phyloP scores from a whole-genome alignment of 2,797 vertebrate genomes.

The Eulemur rubriventer region DNA sequence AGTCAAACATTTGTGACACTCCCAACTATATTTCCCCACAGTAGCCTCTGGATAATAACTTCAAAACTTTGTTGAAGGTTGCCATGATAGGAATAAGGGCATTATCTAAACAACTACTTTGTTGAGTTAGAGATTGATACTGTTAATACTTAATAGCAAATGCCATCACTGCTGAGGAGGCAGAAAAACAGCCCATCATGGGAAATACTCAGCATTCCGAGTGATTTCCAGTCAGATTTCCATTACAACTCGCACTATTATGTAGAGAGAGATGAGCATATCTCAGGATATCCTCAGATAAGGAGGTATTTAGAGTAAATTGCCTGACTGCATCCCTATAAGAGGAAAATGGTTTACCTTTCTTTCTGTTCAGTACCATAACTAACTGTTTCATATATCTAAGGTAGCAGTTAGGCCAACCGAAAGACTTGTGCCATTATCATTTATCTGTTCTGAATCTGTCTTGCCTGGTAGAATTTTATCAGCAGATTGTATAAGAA shows the following conservation, averaged over 20 bases:
- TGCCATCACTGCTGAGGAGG: background rate
- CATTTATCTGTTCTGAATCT: background rate
- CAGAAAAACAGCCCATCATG: background rate
- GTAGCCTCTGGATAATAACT: background rate
- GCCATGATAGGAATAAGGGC: background rate
- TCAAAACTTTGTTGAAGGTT: background rate
- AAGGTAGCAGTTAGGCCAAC: background rate
- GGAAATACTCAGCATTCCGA: background rate
- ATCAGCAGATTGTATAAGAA: background rate
- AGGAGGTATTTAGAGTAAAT: background rate
- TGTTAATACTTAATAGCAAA: background rate
- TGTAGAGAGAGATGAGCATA: background rate
- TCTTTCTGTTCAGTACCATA: background rate
- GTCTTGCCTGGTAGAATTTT: background rate
- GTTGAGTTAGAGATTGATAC: background rate
- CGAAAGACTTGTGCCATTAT: background rate
- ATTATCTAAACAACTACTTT: background rate
- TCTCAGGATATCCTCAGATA: background rate
- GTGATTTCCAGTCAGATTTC: background rate
- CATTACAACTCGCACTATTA: background rate
- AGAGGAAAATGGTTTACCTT: background rate
- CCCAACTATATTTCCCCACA: background rate
- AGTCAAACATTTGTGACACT: background rate
- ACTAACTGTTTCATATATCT: background rate
- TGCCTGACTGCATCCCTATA: background rate